Evolutionary conservation across 2,888 invertebrate genomes (phyloP).

Genomic region (Trilocha varians): DNA sequence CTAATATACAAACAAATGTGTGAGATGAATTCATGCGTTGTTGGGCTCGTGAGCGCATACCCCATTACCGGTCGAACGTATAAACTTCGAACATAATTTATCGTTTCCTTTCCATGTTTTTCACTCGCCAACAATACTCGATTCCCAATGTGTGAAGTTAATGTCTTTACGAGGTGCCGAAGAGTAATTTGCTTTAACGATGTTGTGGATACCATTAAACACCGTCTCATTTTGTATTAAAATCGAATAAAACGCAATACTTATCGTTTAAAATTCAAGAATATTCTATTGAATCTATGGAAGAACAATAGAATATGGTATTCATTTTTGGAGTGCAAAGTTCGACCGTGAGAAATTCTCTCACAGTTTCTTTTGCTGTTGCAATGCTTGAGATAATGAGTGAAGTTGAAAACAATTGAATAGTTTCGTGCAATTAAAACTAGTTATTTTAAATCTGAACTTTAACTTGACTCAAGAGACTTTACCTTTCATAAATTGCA

Average conservation of each 20-base stretch:
- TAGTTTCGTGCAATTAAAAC: too few species aligned
- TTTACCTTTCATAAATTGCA: too few species aligned
- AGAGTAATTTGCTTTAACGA: constrained; percentile 51
- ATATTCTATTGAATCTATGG: neutral
- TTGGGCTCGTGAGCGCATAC: constrained; percentile 33
- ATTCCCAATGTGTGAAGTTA: constrained; percentile 47
- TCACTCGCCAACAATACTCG: constrained; percentile 60
- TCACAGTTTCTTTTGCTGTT: constrained; percentile 44
- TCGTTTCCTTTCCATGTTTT: constrained; percentile 66
- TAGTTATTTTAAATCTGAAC: too few species aligned
- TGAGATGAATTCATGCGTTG: constrained; percentile 19
- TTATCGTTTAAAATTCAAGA: neutral
- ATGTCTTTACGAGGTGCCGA: constrained; percentile 60
- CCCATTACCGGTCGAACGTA: constrained; percentile 62
- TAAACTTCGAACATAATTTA: constrained; percentile 70
- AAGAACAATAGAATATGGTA: constrained; percentile 36
- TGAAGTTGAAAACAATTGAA: too few species aligned
- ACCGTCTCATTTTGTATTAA: neutral
- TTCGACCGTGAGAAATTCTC: constrained; percentile 46
- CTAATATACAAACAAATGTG: constrained; percentile 10
- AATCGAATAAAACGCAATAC: neutral
- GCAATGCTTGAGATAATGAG: constrained; percentile 17
- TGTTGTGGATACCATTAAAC: constrained; percentile 24
- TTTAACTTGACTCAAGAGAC: too few species aligned
- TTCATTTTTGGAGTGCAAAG: constrained; percentile 35